Evolutionary conservation across 2,888 invertebrate species (phyloP).

Genomic region (Silvanus unidentatus): DNA sequence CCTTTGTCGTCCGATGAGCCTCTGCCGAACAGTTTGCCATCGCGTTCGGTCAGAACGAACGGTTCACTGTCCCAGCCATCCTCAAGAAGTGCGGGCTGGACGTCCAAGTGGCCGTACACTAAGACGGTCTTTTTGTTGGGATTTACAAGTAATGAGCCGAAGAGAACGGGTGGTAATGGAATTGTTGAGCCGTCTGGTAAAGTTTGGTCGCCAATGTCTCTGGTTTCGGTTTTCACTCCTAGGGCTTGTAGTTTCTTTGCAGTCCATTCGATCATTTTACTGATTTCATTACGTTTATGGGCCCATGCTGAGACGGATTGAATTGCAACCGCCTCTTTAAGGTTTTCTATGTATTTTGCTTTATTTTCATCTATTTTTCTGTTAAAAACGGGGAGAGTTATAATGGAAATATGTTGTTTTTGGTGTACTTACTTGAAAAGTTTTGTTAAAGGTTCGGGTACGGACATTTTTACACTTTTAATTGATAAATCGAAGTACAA

Average conservation of each 20-base stretch:
- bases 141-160: slow-evolving; percentile 75
- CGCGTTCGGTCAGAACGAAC: slow-evolving; percentile 78
- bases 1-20: slow-evolving; percentile 87
- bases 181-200: slow-evolving; percentile 66
- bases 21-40: slow-evolving; percentile 85
- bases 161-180: slow-evolving; percentile 77
- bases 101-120: slow-evolving; percentile 96
- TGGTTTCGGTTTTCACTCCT: slow-evolving; percentile 13
- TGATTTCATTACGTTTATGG: slow-evolving; percentile 71
- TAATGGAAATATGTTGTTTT: not conserved
- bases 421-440: slow-evolving; percentile 11
- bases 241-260: slow-evolving; percentile 55
- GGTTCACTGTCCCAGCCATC: slow-evolving; percentile 97
- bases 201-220: slow-evolving; percentile 57
- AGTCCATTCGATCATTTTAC: slow-evolving; percentile 84
- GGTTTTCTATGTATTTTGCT: slow-evolving; percentile 65
- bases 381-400: slow-evolving; percentile 2
- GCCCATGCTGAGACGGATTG: slow-evolving; percentile 93
- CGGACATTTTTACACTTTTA: slow-evolving; percentile 13
- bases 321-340: slow-evolving; percentile 85
- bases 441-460: slow-evolving; percentile 12
- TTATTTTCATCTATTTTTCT: slow-evolving; percentile 78
- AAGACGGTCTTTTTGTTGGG: slow-evolving; percentile 83
- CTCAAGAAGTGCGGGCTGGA: slow-evolving; percentile 86
- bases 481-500: no score